Percentiles rank a stretch among this genome's conserved stretches.
These are phyloP conservation scores for Conus canariensis DNA, from an alignment of 2,888 invertebrate genomes.

Conservation along the genomic window DNA sequence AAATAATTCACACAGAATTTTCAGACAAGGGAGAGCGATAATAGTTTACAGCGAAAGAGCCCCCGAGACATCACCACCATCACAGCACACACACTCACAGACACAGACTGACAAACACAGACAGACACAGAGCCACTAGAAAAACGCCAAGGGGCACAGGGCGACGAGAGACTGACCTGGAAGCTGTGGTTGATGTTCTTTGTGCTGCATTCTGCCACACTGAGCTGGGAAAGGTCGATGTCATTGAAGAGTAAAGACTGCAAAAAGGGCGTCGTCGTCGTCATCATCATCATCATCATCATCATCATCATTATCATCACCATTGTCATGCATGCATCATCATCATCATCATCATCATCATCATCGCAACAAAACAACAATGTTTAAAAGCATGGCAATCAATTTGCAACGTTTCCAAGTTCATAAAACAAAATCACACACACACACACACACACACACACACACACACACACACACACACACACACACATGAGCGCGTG, in stretches of 20 bases:
- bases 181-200: constrained; percentile 93
- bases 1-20: too few relatives aligned
- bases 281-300: constrained; percentile 13
- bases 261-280: constrained; percentile 76
- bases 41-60: too few relatives aligned
- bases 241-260: constrained; percentile 94
- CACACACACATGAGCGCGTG: too few relatives aligned
- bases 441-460: too few relatives aligned
- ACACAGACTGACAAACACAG: not conserved
- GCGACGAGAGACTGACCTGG: constrained; percentile 82
- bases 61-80: not conserved
- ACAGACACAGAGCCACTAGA: constrained; percentile 27
- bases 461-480: too few relatives aligned
- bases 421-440: too few relatives aligned
- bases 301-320: not conserved
- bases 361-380: too few relatives aligned
- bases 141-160: not conserved
- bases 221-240: constrained; percentile 90
- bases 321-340: not conserved
- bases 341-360: not conserved
- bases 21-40: too few relatives aligned
- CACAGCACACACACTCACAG: constrained; percentile 22
- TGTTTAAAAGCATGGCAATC: too few relatives aligned
- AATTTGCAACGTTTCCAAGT: too few relatives aligned
- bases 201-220: constrained; percentile 91